phyloP scores from a whole-genome alignment of 2,797 vertebrate genomes.

The Syndactyla subalaris region DNA sequence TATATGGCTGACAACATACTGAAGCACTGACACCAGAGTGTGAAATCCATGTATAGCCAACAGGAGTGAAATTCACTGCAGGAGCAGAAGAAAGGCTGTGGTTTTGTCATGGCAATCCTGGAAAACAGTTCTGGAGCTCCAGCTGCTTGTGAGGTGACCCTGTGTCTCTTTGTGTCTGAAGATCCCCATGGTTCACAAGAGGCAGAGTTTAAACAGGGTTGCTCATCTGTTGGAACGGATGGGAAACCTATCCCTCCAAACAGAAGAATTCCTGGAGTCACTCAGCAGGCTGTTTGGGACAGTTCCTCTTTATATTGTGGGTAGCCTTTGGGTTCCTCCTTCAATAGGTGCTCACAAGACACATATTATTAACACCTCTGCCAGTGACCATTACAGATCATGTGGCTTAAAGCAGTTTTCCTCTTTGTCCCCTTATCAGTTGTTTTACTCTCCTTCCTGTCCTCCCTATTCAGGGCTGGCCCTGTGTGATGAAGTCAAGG shows the following conservation, averaged over 20 bases:
- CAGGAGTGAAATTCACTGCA: background rate
- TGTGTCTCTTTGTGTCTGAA: background rate
- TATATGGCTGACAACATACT: background rate
- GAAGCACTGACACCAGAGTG: background rate
- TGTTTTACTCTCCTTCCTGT: background rate
- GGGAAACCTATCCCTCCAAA: background rate
- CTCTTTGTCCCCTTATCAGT: background rate
- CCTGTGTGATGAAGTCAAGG: constrained; percentile 82
- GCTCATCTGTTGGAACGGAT: background rate
- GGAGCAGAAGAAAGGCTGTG: background rate
- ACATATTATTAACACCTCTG: background rate
- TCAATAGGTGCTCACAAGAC: background rate
- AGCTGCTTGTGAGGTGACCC: background rate
- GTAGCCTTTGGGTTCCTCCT: background rate
- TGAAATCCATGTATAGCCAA: background rate
- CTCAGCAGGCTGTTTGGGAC: background rate
- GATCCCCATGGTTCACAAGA: background rate
- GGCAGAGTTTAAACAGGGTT: background rate
- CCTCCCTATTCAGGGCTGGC: constrained; percentile 57
- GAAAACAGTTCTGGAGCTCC: background rate
- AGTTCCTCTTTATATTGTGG: background rate
- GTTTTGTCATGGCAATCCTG: background rate
- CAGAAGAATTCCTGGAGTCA: background rate
- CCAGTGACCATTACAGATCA: rapidly evolving
- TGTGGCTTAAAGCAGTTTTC: background rate